phyloP scores from a whole-genome alignment of 2,888 invertebrate species.

The Eristalis intricaria region DNA sequence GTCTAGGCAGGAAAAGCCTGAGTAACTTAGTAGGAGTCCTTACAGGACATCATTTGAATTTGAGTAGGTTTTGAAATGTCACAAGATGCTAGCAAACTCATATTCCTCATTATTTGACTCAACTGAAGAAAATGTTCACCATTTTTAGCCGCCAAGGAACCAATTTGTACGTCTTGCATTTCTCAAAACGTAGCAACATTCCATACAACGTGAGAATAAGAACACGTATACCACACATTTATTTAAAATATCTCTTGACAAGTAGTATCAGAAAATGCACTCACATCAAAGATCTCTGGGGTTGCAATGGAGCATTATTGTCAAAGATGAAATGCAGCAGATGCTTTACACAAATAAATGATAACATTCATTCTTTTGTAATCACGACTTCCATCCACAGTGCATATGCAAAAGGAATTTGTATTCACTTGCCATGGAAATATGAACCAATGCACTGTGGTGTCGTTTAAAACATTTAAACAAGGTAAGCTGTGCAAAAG shows the following conservation, averaged over 20 bases:
- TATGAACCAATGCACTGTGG: no score
- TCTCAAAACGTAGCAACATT: no score
- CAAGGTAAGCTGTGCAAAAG: no score
- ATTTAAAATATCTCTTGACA: neutral
- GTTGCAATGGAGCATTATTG: neutral
- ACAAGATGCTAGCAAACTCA: no score
- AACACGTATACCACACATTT: neutral
- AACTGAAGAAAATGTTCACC: no score
- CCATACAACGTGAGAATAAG: neutral
- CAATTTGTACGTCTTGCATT: no score
- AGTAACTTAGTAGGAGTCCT: no score
- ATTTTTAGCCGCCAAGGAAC: no score
- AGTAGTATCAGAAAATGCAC: neutral
- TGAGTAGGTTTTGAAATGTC: no score
- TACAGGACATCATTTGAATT: no score
- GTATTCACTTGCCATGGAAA: neutral
- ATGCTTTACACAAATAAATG: neutral
- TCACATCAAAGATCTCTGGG: neutral
- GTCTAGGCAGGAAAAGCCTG: no score
- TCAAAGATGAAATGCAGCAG: neutral
- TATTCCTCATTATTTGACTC: no score
- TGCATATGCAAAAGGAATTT: neutral
- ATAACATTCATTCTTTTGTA: neutral
- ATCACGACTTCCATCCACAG: neutral
- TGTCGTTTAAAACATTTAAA: neutral